Percentiles rank a stretch among this genome's conserved stretches.
Conservation (phyloP, 1,140 invertebrate genomes). For the Rhizoglyphus robini region DNA sequence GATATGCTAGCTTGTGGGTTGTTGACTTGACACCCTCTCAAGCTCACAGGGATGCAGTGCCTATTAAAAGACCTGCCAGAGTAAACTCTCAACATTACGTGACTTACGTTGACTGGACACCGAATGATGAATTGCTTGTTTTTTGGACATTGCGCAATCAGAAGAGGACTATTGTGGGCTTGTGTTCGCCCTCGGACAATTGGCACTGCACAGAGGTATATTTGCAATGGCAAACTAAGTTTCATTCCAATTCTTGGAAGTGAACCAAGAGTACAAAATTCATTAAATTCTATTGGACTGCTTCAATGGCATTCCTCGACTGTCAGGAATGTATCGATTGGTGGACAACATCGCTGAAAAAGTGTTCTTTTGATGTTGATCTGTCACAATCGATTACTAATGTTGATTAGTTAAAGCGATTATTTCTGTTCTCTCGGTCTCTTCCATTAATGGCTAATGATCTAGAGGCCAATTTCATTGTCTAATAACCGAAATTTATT, state of each 20-base stretch:
- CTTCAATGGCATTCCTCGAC: neutral
- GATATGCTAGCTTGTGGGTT: constrained; percentile 4
- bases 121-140: constrained; percentile 10
- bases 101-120: constrained; percentile 16
- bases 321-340: neutral
- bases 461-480: no score
- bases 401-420: no score
- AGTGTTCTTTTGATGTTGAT: no score
- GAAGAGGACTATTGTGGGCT: constrained; percentile 1
- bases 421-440: neutral
- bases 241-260: no score
- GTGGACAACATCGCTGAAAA: no score
- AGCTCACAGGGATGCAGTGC: neutral
- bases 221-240: neutral
- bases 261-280: no score
- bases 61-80: neutral
- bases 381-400: no score
- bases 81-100: constrained; percentile 17
- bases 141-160: constrained; percentile 20
- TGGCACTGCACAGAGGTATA: constrained; percentile 16
- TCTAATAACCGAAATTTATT: neutral
- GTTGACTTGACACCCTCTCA: neutral
- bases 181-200: neutral
- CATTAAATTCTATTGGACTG: neutral
- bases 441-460: neutral